Conservation (phyloP, 1,140 invertebrate species). For the Ditylenchus dipsaci region DNA sequence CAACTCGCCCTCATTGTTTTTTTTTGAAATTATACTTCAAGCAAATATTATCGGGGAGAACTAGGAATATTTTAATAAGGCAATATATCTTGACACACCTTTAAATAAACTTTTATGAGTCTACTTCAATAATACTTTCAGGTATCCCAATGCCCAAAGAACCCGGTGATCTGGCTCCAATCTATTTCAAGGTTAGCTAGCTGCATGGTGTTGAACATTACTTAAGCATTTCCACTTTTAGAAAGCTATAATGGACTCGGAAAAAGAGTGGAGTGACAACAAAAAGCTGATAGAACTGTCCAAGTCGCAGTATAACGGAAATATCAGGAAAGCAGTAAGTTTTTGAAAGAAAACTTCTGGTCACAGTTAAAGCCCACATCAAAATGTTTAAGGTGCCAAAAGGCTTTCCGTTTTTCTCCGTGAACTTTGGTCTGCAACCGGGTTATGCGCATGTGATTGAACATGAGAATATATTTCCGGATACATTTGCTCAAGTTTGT, state of each 20-base stretch:
- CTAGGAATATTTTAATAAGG: too few species aligned
- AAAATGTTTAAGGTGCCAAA: constrained; percentile 75
- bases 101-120: too few species aligned
- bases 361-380: too few species aligned
- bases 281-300: constrained; percentile 85
- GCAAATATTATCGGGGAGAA: too few species aligned
- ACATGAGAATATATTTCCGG: constrained; percentile 79
- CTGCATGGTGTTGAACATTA: not conserved
- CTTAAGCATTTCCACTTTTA: constrained; percentile 13
- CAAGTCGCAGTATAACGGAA: constrained; percentile 21
- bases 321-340: constrained; percentile 43
- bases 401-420: constrained; percentile 85
- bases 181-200: constrained; percentile 75
- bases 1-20: too few species aligned
- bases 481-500: constrained; percentile 80
- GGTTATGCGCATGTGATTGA: constrained; percentile 96
- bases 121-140: too few species aligned
- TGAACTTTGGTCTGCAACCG: constrained; percentile 78
- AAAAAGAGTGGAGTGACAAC: constrained; percentile 78
- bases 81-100: too few species aligned
- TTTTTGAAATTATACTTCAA: too few species aligned
- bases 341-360: too few species aligned
- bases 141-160: constrained; percentile 74
- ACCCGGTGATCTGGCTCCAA: constrained; percentile 76
- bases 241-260: constrained; percentile 86